Percentiles rank a stretch among this genome's conserved stretches.
Evolutionary conservation across 2,888 invertebrate species (phyloP).

Genomic region (Lasioglossum calceatum): DNA sequence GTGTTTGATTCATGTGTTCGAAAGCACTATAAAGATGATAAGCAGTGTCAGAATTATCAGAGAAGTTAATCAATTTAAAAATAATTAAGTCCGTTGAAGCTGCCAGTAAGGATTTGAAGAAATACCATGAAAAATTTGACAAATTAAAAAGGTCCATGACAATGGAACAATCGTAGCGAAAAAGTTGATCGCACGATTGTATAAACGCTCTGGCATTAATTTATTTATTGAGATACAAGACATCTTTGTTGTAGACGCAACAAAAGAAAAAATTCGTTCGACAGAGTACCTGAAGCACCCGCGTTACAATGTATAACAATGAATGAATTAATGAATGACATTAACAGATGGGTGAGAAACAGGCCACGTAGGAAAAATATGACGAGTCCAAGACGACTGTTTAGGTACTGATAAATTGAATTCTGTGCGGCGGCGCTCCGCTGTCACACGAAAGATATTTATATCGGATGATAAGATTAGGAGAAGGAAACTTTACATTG

Average conservation of each 20-base stretch:
- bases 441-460: constrained; percentile 42
- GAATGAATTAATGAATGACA: constrained; percentile 11
- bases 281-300: constrained; percentile 61
- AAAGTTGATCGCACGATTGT: constrained; percentile 28
- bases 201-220: constrained; percentile 34
- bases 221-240: constrained; percentile 53
- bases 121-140: background rate
- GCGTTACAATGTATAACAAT: constrained; percentile 36
- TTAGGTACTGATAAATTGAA: constrained; percentile 49
- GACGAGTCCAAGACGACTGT: constrained; percentile 43
- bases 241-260: constrained; percentile 42
- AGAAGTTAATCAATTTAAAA: background rate
- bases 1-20: background rate
- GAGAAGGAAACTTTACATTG: constrained; percentile 45
- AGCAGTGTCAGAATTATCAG: background rate
- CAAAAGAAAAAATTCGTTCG: constrained; percentile 34
- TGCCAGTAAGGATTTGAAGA: background rate
- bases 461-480: constrained; percentile 59
- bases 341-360: constrained; percentile 26
- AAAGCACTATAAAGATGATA: background rate
- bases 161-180: background rate
- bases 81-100: background rate
- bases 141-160: background rate
- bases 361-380: constrained; percentile 35
- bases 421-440: constrained; percentile 28